Conservation (phyloP, 1,140 invertebrate genomes). For the Ptiloglossa arizonensis region DNA sequence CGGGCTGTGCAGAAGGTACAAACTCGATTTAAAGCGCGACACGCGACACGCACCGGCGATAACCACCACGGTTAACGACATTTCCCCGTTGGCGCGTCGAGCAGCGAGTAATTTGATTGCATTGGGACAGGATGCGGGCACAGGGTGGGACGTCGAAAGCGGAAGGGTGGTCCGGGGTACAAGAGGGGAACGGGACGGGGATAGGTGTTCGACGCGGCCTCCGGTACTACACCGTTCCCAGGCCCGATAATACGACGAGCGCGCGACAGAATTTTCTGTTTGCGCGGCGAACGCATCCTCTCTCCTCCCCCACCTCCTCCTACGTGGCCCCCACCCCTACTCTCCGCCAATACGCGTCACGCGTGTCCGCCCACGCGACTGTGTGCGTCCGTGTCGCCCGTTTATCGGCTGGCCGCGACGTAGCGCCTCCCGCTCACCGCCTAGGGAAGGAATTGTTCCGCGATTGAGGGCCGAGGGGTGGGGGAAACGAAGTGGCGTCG, state of each 20-base stretch:
- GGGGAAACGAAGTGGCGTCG: too few species aligned
- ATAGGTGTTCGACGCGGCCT: too few species aligned
- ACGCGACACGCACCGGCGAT: constrained; percentile 77
- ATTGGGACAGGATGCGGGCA: constrained; percentile 64
- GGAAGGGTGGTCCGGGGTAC: constrained; percentile 9
- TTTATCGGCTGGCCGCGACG: not conserved
- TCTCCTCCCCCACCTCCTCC: too few species aligned
- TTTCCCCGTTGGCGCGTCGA: constrained; percentile 78
- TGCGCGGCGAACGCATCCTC: constrained; percentile 4
- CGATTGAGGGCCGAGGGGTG: too few species aligned
- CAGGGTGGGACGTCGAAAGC: constrained; percentile 9
- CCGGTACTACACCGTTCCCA: constrained; percentile 43
- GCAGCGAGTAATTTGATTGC: constrained; percentile 78
- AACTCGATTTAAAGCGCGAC: constrained; percentile 78
- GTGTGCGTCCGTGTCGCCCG: too few species aligned
- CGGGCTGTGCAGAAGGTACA: constrained; percentile 67
- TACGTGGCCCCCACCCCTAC: too few species aligned
- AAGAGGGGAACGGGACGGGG: constrained; percentile 1
- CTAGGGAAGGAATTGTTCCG: not conserved
- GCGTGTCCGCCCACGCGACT: too few species aligned
- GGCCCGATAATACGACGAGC: constrained; percentile 60
- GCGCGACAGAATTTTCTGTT: constrained; percentile 63
- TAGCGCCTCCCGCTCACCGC: not conserved
- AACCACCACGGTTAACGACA: constrained; percentile 79
- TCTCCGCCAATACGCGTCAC: not conserved